Percentiles rank a stretch among this genome's conserved stretches.
Evolutionary conservation across 2,888 invertebrate species (phyloP).

Genomic region (Agriotes lineatus): DNA sequence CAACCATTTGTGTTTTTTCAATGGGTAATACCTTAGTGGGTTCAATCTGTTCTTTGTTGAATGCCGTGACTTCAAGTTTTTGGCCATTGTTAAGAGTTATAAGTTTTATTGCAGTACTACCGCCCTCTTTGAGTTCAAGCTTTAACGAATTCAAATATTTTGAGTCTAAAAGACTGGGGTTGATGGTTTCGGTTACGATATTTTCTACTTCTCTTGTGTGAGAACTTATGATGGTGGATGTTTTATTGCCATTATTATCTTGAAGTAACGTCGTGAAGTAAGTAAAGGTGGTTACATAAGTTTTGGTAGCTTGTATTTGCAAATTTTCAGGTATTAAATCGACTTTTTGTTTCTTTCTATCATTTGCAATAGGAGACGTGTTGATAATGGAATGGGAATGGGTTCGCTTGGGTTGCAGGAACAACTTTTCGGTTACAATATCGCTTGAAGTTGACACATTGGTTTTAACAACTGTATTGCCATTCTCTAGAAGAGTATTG

Average conservation of each 20-base stretch:
- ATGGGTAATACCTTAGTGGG: constrained; percentile 61
- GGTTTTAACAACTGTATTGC: constrained; percentile 69
- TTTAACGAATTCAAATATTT: constrained; percentile 69
- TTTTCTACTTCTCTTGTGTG: constrained; percentile 77
- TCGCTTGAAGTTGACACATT: constrained; percentile 73
- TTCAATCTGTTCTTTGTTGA: constrained; percentile 60
- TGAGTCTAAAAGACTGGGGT: constrained; percentile 69
- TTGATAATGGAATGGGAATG: constrained; percentile 44
- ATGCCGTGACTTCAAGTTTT: constrained; percentile 69
- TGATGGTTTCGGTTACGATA: constrained; percentile 76
- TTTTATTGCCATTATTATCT: constrained; percentile 64
- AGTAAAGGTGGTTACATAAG: constrained; percentile 88
- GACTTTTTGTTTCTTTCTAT: constrained; percentile 53
- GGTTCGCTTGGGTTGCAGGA: constrained; percentile 65
- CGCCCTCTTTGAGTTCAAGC: constrained; percentile 57
- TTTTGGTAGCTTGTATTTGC: constrained; percentile 87
- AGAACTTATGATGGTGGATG: constrained; percentile 73
- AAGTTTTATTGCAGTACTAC: constrained; percentile 61
- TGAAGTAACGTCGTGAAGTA: constrained; percentile 86
- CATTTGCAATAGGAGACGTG: constrained; percentile 48
- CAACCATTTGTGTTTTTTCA: constrained; percentile 60
- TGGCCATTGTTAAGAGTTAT: constrained; percentile 69
- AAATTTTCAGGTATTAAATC: constrained; percentile 66
- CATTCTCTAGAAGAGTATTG: constrained; percentile 71
- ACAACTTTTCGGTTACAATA: constrained; percentile 71